Conservation (phyloP, 2,888 invertebrate genomes). For the Nomada ferruginata region DNA sequence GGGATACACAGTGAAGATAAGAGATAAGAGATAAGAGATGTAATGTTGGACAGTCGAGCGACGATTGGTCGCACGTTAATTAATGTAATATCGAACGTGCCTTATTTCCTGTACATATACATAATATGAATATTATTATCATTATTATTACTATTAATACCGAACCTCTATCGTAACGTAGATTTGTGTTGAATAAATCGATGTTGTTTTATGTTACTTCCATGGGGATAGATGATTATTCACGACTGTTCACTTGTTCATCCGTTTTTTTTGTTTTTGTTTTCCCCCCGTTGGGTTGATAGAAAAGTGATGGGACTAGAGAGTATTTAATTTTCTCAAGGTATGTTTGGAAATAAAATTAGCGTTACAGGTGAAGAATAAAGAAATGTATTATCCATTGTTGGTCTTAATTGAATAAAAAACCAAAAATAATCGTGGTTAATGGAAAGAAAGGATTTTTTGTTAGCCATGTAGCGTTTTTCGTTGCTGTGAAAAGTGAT, state of each 20-base stretch:
- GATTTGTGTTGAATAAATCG: slow-evolving; percentile 83
- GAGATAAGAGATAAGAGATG: slow-evolving; percentile 35
- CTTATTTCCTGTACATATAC: slow-evolving; percentile 80
- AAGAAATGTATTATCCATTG: neutral
- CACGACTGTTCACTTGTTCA: slow-evolving; percentile 11
- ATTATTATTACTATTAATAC: slow-evolving; percentile 77
- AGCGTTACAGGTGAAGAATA: neutral
- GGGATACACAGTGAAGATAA: slow-evolving; percentile 72
- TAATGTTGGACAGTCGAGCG: slow-evolving; percentile 66
- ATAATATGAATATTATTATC: slow-evolving; percentile 74
- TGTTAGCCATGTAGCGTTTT: neutral
- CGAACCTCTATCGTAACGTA: slow-evolving; percentile 79
- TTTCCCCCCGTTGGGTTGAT: neutral
- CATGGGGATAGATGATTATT: slow-evolving; percentile 35
- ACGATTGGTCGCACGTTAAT: slow-evolving; percentile 74
- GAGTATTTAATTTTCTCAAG: neutral
- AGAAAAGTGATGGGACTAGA: neutral
- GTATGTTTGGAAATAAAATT: slow-evolving; percentile 13
- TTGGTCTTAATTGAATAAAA: neutral
- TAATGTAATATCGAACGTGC: slow-evolving; percentile 83
- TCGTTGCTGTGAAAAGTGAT: neutral
- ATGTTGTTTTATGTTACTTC: slow-evolving; percentile 82
- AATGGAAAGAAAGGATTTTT: neutral
- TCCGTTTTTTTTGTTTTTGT: neutral
- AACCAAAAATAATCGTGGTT: no score